phyloP scores from a whole-genome alignment of 2,888 invertebrate species.

The Lymantria monacha region DNA sequence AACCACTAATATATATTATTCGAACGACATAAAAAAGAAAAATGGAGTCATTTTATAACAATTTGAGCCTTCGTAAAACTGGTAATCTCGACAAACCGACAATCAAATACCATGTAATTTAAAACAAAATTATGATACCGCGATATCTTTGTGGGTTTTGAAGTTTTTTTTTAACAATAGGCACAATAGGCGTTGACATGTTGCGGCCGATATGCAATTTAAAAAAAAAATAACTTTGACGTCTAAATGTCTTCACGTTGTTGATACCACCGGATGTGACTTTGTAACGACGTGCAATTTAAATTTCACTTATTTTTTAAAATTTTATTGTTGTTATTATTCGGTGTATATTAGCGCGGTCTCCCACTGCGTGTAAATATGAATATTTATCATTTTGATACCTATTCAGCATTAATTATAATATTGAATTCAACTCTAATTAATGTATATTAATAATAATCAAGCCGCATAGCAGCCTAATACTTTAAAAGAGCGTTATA shows the following conservation, averaged over 20 bases:
- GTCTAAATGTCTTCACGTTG: constrained; percentile 48
- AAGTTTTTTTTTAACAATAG: constrained; percentile 47
- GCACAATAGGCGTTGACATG: constrained; percentile 76
- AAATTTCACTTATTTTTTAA: constrained; percentile 66
- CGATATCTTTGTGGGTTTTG: constrained; percentile 65
- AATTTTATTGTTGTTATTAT: constrained; percentile 18
- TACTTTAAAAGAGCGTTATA: neutral
- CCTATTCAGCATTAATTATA: neutral
- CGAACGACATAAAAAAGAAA: constrained; percentile 59
- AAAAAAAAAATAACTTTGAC: constrained; percentile 54
- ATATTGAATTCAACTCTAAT: neutral
- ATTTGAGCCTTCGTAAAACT: constrained; percentile 64
- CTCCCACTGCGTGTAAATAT: neutral
- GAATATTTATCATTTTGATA: neutral
- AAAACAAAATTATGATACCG: constrained; percentile 73
- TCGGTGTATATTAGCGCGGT: constrained; percentile 17
- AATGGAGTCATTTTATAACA: constrained; percentile 76
- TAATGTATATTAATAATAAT: neutral
- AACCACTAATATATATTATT: constrained; percentile 71
- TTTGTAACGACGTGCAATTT: constrained; percentile 54
- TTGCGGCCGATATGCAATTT: constrained; percentile 67
- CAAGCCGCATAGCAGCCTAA: neutral
- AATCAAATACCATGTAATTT: constrained; percentile 73
- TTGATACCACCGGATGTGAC: constrained; percentile 60
- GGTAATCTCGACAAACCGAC: constrained; percentile 75